phyloP scores from a whole-genome alignment of 92 coral and sea anemone genomes.

The Palythoa heliodiscus region DNA sequence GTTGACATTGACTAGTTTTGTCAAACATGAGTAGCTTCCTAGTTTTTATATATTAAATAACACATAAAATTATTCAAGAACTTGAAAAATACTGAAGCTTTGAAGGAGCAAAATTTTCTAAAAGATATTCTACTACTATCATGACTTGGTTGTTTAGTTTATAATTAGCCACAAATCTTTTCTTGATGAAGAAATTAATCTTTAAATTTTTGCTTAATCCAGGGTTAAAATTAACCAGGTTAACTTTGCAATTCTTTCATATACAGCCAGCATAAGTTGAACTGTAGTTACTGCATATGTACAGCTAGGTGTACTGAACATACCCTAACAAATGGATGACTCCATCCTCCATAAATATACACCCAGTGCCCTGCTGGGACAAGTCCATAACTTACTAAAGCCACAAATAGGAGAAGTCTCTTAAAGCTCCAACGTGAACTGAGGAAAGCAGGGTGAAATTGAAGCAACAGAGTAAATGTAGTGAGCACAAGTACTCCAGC shows the following conservation, averaged over 20 bases:
- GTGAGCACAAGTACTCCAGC: constrained; percentile 75
- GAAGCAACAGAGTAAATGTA: constrained; percentile 69
- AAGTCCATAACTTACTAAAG: constrained; percentile 84
- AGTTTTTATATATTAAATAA: no score
- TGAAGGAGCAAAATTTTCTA: no score
- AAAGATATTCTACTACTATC: no score
- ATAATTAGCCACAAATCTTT: no score
- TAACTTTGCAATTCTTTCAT: neutral
- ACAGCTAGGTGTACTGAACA: neutral
- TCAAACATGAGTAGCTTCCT: no score
- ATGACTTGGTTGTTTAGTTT: no score
- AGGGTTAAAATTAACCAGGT: neutral
- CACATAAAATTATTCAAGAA: no score
- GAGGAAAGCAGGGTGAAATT: constrained; percentile 85
- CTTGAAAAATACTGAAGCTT: no score
- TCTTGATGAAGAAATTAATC: no score
- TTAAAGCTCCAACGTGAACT: constrained; percentile 86
- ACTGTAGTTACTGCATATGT: no score
- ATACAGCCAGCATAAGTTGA: neutral
- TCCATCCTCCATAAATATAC: constrained; percentile 82
- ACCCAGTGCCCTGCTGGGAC: constrained; percentile 89
- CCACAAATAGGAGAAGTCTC: constrained; percentile 78
- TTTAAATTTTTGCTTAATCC: neutral
- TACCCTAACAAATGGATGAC: constrained; percentile 74
- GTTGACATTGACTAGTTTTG: no score